Percentiles rank a stretch among this genome's conserved stretches.
phyloP scores from a whole-genome alignment of 2,888 invertebrate species.

The Platerodrilus igneus region DNA sequence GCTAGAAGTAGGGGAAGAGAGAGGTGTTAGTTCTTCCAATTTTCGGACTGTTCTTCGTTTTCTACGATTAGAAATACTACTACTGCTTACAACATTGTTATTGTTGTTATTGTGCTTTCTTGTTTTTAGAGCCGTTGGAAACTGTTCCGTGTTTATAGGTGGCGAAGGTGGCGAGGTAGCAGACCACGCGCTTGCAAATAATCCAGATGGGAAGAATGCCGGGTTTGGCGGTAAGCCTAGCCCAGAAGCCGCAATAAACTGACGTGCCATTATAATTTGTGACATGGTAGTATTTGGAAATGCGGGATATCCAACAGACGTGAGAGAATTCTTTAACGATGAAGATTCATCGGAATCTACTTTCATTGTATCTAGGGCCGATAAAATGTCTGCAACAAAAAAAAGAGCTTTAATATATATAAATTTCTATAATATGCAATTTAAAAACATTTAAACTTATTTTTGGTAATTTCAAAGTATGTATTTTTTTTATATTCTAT shows the following conservation, averaged over 20 bases:
- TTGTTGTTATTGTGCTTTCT: constrained; percentile 46
- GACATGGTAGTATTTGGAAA: constrained; percentile 47
- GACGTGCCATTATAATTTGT: constrained; percentile 50
- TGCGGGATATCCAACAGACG: constrained; percentile 54
- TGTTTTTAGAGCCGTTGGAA: constrained; percentile 44
- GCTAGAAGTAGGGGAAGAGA: constrained; percentile 55
- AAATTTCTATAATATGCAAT: too few relatives aligned
- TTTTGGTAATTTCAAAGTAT: too few relatives aligned
- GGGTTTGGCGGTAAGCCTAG: constrained; percentile 56
- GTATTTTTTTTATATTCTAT: too few relatives aligned
- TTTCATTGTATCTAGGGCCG: constrained; percentile 43
- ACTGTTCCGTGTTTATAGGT: constrained; percentile 50
- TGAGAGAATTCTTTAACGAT: constrained; percentile 54
- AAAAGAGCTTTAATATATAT: too few relatives aligned
- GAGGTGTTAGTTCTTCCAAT: constrained; percentile 45
- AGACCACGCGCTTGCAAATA: constrained; percentile 52
- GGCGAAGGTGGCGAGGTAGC: constrained; percentile 52
- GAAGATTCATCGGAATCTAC: constrained; percentile 55
- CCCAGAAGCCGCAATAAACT: constrained; percentile 54
- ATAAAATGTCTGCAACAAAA: constrained; percentile 41
- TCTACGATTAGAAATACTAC: constrained; percentile 44
- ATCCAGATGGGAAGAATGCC: constrained; percentile 60
- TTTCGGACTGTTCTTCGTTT: constrained; percentile 37
- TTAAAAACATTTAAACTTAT: too few relatives aligned
- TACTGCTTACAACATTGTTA: constrained; percentile 48